These are phyloP conservation scores for Arrhopalites spinosus DNA, from an alignment of 2,888 invertebrate species.

Conservation along the genomic window DNA sequence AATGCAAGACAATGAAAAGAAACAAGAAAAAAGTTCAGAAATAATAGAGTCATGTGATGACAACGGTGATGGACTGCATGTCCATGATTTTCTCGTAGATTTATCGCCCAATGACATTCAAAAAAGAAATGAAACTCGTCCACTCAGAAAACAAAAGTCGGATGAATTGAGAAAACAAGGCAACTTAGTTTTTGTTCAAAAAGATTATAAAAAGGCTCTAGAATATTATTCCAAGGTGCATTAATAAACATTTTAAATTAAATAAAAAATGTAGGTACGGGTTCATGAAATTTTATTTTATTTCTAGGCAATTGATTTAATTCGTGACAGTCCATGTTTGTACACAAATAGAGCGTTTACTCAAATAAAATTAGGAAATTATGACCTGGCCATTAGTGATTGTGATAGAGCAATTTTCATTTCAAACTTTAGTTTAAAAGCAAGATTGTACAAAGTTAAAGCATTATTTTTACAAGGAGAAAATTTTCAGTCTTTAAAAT, in stretches of 20 bases:
- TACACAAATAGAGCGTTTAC: constrained; percentile 12
- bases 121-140: not conserved
- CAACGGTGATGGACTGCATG: not conserved
- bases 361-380: not conserved
- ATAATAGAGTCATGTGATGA: not conserved
- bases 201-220: not conserved
- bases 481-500: not conserved
- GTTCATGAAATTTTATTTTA: too few relatives aligned
- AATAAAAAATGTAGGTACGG: not conserved
- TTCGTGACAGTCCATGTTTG: not conserved
- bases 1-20: not conserved
- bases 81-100: not conserved
- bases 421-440: constrained; percentile 16
- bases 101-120: not conserved
- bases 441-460: constrained; percentile 14
- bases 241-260: not conserved
- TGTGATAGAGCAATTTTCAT: constrained; percentile 16
- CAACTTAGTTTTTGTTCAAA: not conserved
- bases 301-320: constrained; percentile 9
- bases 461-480: not conserved
- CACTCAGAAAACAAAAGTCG: constrained; percentile 6
- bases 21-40: not conserved
- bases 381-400: not conserved
- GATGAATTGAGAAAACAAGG: not conserved
- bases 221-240: constrained; percentile 3